Base-by-base conservation (phyloP, 1,140 invertebrate genomes). In the Orchesella cincta region DNA sequence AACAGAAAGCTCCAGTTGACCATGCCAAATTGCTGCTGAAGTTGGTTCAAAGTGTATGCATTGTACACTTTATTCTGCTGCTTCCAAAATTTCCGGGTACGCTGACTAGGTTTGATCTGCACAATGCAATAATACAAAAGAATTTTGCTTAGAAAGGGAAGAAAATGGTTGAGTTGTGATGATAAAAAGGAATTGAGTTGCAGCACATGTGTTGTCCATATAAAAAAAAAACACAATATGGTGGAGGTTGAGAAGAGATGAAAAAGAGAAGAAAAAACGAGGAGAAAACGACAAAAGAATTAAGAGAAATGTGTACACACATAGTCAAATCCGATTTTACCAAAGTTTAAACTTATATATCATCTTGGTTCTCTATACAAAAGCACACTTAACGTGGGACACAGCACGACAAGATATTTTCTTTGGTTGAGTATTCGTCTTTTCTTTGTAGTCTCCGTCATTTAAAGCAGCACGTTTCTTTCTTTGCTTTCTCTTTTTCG, bases 61-160 rank as follows among this genome's bases (percentile, higher is more conserved):
- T 81, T 81, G 64, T 81, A 81, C 0, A 81, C 76, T 71, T 74
- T 67, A 62, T 81, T 80, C 64, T 77, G 74, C 64, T 80, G 78
- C 39, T 81, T 79, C 80, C 74, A 77, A 67, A 80, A 78, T 75
- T 81, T 81, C 28, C 76, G 73, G 23, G 51, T 80, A 70, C 80
- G 28, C 35, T 80, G 78, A 76, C 80, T 78, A 18, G 80, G 80
- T n/a, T 75, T 76, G 20, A 81, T 75, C 80, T 81, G 67, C 46
- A 46, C 39, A 46, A 46, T 8, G 39, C 39, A 46, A 46, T 46
- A 46, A 46, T 18, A 46, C 39, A 46, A 46, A 5, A 46, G 5
- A 46, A 46, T 18, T 46, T 8, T 46, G 39, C n/a, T n/a, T n/a
- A 46, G 39, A 46, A 46, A 46, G 39, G 5, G 39, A 8, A 46